Evolutionary conservation across 35 echinoderm and acorn worm genomes (phyloP).

Genomic region (Apostichopus californicus): DNA sequence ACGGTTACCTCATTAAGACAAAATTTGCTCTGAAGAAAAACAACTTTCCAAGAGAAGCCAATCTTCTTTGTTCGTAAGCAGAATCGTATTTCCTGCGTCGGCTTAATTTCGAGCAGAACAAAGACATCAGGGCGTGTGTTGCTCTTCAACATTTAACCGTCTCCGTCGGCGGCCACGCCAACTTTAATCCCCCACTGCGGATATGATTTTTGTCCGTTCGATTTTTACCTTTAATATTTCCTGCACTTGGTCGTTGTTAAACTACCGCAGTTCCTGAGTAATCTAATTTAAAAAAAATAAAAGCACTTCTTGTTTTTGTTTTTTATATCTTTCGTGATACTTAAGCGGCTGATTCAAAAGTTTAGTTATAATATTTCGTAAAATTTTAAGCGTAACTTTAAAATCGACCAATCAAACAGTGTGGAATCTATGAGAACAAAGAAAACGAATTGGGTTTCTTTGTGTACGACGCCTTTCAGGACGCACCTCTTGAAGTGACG

Average conservation of each 20-base stretch:
- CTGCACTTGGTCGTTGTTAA: neutral
- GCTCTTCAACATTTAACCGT: neutral
- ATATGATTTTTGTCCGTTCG: neutral
- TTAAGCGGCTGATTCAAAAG: neutral
- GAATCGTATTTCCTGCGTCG: too few relatives aligned
- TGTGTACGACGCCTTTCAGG: too few relatives aligned
- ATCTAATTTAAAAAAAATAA: neutral
- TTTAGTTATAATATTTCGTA: neutral
- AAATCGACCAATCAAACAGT: neutral
- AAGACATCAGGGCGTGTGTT: conserved; percentile 15
- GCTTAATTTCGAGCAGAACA: neutral
- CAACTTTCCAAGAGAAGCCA: too few relatives aligned
- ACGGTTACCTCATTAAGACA: neutral
- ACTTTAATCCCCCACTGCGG: conserved; percentile 9
- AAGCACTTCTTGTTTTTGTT: neutral
- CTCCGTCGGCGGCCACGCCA: conserved; percentile 35
- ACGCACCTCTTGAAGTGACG: too few relatives aligned
- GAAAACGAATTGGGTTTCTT: neutral
- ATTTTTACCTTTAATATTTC: conserved; percentile 8
- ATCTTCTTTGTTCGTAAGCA: neutral
- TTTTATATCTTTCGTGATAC: neutral
- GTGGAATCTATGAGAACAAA: neutral
- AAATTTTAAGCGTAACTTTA: neutral
- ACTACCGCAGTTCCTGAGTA: neutral
- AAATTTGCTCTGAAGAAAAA: neutral